Conservation (phyloP, 2,888 invertebrate genomes). For the Cybosia mesomella region DNA sequence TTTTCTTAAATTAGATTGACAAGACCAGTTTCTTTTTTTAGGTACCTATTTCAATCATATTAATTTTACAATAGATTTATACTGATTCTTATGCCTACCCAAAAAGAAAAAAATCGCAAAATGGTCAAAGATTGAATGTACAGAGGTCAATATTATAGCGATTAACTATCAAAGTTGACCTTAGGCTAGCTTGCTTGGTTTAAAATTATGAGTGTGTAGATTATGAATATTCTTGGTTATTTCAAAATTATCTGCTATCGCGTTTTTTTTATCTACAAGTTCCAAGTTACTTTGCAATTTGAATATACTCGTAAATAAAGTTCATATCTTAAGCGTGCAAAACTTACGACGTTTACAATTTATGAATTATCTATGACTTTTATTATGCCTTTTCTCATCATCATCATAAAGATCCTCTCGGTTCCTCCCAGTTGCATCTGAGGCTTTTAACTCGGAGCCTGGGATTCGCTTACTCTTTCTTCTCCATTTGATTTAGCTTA, state of each 20-base stretch:
- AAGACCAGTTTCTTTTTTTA: neutral
- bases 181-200: neutral
- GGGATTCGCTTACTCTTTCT: no score
- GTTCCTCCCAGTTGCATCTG: no score
- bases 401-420: no score
- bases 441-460: no score
- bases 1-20: neutral
- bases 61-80: neutral
- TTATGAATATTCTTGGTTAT: neutral
- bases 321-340: neutral
- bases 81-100: neutral
- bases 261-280: neutral
- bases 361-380: neutral
- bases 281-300: neutral
- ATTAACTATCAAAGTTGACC: conserved; percentile 4
- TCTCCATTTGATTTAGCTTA: no score
- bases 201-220: neutral
- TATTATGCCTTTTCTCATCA: no score
- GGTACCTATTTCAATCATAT: neutral
- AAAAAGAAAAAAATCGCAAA: neutral
- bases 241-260: neutral
- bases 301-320: neutral
- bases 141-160: neutral
- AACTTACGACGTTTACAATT: neutral
- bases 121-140: neutral